Percentiles rank a stretch among this genome's conserved stretches.
Evolutionary conservation across 2,113 vertebrate species (phyloP).

Genomic region (Chiloscyllium plagiosum): DNA sequence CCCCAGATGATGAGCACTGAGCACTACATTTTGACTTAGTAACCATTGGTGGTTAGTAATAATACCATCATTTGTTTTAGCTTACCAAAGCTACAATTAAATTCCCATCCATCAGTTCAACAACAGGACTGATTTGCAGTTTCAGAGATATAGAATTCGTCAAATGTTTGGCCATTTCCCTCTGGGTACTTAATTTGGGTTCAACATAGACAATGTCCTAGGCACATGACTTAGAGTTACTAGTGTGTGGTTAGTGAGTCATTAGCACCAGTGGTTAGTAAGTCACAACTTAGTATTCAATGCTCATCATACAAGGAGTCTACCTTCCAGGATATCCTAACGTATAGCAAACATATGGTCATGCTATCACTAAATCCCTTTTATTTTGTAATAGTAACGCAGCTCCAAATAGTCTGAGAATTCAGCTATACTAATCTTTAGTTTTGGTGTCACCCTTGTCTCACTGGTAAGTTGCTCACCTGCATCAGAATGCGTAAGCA

Average conservation of each 20-base stretch:
- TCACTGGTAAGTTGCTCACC: background rate
- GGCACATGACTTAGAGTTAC: background rate
- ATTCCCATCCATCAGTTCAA: background rate
- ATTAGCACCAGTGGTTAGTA: background rate
- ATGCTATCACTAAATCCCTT: background rate
- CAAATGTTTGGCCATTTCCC: background rate
- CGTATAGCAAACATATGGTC: background rate
- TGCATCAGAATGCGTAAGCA: background rate
- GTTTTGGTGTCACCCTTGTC: background rate
- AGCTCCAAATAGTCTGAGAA: background rate
- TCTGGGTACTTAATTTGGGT: background rate
- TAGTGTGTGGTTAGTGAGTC: background rate
- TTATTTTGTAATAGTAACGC: background rate
- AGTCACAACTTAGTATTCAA: background rate
- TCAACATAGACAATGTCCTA: background rate
- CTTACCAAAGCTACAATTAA: background rate
- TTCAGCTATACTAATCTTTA: background rate
- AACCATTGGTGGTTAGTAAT: background rate
- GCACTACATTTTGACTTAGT: background rate
- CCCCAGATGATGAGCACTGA: background rate
- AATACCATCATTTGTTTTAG: too few species aligned
- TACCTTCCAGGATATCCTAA: background rate
- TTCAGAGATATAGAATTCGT: background rate
- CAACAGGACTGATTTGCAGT: background rate
- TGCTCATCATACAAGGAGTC: background rate